Conservation (phyloP, 2,888 invertebrate species). For the Ashinkailepas kermadecensis region DNA sequence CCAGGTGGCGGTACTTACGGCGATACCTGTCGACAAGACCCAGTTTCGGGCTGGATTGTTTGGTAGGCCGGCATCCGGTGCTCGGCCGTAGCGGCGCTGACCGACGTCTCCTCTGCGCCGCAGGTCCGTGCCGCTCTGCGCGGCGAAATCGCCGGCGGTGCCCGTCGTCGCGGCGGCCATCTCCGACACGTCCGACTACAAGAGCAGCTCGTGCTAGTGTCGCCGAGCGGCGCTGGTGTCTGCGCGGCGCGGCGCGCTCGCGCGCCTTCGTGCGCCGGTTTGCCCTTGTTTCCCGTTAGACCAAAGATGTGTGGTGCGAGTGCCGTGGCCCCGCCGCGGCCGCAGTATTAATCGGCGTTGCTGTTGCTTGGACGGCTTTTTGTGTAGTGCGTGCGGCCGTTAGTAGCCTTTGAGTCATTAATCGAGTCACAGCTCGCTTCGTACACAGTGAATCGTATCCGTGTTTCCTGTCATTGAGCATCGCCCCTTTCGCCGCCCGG, state of each 20-base stretch:
- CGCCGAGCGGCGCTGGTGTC: too few relatives aligned
- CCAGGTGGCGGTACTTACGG: too few relatives aligned
- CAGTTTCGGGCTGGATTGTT: too few relatives aligned
- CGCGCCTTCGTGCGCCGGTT: not conserved
- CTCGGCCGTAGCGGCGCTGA: too few relatives aligned
- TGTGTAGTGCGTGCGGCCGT: not conserved
- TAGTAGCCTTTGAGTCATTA: not conserved
- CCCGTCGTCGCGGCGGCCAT: not conserved
- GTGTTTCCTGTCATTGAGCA: not conserved
- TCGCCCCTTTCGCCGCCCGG: not conserved
- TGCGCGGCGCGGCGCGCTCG: not conserved
- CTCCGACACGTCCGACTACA: slow-evolving; percentile 33
- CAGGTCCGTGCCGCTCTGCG: not conserved
- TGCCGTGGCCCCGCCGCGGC: too few relatives aligned
- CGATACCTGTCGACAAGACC: too few relatives aligned
- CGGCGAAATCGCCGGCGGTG: not conserved
- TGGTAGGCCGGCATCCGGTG: too few relatives aligned
- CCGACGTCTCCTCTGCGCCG: too few relatives aligned
- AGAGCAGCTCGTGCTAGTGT: slow-evolving; percentile 30
- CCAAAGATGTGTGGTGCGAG: too few relatives aligned
- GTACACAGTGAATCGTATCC: not conserved
- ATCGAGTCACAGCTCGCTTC: not conserved
- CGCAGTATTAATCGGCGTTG: not conserved
- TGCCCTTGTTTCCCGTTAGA: not conserved
- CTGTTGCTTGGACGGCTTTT: not conserved